A percentile compares a stretch with the other conserved stretches of the same genome.
These are phyloP conservation scores for Gymnocephalus cernua DNA, from an alignment of 2,113 vertebrate species.

Conservation along the genomic window DNA sequence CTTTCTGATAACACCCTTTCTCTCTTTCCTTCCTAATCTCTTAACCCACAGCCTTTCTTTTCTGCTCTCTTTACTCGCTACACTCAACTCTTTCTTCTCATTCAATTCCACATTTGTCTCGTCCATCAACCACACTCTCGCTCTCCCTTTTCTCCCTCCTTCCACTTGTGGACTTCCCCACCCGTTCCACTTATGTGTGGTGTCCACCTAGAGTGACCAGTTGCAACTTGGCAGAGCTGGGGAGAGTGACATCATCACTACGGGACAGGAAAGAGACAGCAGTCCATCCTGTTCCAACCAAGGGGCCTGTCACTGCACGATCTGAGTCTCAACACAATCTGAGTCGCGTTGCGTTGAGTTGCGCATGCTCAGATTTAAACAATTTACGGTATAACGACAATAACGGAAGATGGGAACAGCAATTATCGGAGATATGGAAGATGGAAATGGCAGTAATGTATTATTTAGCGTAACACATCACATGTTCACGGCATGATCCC, in stretches of 20 bases:
- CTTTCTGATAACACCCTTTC: slow-evolving; percentile 76
- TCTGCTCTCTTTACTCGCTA: slow-evolving; percentile 29
- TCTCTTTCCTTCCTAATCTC: slow-evolving; percentile 50
- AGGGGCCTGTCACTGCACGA: too few relatives aligned
- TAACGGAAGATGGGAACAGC: too few relatives aligned
- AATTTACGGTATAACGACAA: too few relatives aligned
- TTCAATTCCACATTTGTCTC: slow-evolving; percentile 47
- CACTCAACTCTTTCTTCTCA: slow-evolving; percentile 28
- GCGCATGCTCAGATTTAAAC: too few relatives aligned
- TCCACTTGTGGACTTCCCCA: slow-evolving; percentile 43
- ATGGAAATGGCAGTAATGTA: too few relatives aligned
- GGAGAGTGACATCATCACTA: slow-evolving; percentile 57
- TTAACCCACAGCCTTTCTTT: slow-evolving; percentile 45
- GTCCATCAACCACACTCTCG: slow-evolving; percentile 21
- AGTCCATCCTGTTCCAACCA: slow-evolving; percentile 7
- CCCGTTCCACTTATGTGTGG: slow-evolving; percentile 62
- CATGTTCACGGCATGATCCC: too few relatives aligned
- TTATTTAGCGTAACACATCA: too few relatives aligned
- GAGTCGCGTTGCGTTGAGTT: too few relatives aligned
- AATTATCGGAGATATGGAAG: too few relatives aligned
- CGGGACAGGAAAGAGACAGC: slow-evolving; percentile 38
- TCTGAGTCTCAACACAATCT: too few relatives aligned
- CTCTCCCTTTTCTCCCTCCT: slow-evolving; percentile 1
- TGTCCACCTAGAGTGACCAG: slow-evolving; percentile 65
- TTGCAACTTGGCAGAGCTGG: slow-evolving; percentile 49